phyloP scores from a whole-genome alignment of 2,888 invertebrate genomes.

The Camptogramma bilineatum region DNA sequence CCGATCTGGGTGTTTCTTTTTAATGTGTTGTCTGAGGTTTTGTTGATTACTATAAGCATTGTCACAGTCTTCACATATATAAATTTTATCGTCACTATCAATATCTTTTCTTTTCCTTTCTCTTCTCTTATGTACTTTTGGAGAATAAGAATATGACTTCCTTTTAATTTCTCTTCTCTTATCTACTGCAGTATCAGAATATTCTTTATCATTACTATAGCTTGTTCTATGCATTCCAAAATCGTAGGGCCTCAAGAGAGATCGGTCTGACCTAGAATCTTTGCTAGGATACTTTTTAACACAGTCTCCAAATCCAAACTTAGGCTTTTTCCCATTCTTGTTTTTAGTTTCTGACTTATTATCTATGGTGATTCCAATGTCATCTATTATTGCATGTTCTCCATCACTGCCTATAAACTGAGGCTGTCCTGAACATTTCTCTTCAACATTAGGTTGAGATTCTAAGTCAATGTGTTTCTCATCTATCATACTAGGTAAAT shows the following conservation, averaged over 20 bases:
- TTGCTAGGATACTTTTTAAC: background rate
- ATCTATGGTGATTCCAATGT: background rate
- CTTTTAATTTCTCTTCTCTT: background rate
- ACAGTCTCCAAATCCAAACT: background rate
- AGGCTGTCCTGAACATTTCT: background rate
- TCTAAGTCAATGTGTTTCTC: too few species aligned
- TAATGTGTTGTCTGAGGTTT: background rate
- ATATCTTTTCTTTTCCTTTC: background rate
- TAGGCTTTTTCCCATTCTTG: background rate
- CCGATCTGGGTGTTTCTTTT: background rate
- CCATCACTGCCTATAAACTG: background rate
- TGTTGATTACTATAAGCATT: background rate
- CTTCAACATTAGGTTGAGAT: background rate
- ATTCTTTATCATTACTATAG: background rate
- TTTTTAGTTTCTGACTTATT: background rate
- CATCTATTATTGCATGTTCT: background rate
- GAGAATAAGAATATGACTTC: background rate
- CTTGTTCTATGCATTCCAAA: background rate
- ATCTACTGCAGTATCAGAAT: background rate
- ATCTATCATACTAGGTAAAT: too few species aligned
- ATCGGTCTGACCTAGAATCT: background rate
- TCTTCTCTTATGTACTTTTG: background rate
- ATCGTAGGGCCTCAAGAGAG: background rate
- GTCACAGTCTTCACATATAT: background rate
- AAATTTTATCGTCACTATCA: background rate